Conservation (phyloP, 2,888 invertebrate genomes). For the Apotomis betuletana region DNA sequence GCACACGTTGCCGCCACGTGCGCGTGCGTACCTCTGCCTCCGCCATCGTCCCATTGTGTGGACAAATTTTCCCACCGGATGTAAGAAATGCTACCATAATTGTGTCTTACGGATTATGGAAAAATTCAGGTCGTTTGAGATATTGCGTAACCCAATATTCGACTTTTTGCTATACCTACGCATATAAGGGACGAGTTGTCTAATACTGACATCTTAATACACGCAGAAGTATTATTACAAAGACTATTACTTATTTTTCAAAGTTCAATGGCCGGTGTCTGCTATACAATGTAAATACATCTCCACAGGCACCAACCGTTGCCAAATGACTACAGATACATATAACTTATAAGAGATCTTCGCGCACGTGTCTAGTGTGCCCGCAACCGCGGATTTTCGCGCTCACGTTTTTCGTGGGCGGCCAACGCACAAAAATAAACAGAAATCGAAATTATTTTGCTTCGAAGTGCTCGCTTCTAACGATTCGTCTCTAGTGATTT, state of each 20-base stretch:
- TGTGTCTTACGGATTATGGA: neutral
- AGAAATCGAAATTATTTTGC: constrained; percentile 12
- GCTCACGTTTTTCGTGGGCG: constrained; percentile 15
- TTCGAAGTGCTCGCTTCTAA: neutral
- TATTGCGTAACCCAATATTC: too few relatives aligned
- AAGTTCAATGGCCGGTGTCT: neutral
- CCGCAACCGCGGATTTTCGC: neutral
- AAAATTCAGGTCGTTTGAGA: neutral
- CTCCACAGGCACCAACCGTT: neutral
- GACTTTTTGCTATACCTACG: too few relatives aligned
- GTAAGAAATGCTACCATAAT: constrained; percentile 3
- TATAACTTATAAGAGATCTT: neutral
- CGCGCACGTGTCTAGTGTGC: neutral
- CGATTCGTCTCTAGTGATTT: neutral
- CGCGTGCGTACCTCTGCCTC: neutral
- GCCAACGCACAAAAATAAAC: neutral
- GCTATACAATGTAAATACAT: neutral
- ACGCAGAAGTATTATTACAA: neutral
- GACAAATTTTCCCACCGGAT: constrained; percentile 7
- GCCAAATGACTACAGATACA: neutral
- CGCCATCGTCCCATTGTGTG: constrained; percentile 17
- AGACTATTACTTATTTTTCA: neutral
- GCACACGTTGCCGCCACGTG: constrained; percentile 22
- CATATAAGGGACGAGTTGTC: neutral
- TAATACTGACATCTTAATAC: neutral